These are phyloP conservation scores for Acrocephalus scirpaceus DNA, from an alignment of 2,797 vertebrate species.

Conservation along the genomic window DNA sequence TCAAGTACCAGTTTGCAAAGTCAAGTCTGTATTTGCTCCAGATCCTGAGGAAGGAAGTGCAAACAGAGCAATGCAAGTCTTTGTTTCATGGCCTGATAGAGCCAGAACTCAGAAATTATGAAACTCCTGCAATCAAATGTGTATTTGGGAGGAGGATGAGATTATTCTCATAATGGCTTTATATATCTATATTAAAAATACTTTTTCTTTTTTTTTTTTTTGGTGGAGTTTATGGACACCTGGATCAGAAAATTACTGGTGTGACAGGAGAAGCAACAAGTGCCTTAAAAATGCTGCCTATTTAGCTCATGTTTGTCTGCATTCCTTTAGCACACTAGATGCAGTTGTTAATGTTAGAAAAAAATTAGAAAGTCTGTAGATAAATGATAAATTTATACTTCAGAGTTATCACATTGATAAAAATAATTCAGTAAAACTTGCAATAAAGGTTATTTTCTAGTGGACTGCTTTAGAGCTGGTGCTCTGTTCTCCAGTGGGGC, in stretches of 20 bases:
- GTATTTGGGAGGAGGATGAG: not conserved
- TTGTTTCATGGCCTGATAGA: not conserved
- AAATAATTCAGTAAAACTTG: not conserved
- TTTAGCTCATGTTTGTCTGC: not conserved
- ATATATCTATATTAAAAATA: not conserved
- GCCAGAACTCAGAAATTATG: not conserved
- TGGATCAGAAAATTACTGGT: not conserved
- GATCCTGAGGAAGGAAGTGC: not conserved
- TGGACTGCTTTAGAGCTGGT: not conserved
- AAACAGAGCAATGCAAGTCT: not conserved
- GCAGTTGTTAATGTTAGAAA: not conserved
- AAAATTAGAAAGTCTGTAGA: not conserved
- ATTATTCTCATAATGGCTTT: not conserved
- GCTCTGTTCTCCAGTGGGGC: not conserved
- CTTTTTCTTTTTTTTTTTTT: rapidly evolving
- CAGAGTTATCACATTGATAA: not conserved
- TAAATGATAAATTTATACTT: not conserved
- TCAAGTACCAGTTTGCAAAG: not conserved
- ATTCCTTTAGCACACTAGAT: not conserved
- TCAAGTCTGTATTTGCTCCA: not conserved
- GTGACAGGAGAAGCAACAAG: not conserved
- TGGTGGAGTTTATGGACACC: not conserved
- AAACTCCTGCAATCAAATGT: not conserved
- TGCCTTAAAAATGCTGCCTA: not conserved
- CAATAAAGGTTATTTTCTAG: not conserved